A percentile compares a stretch with the other conserved stretches of the same genome.
Conservation (phyloP, 2,888 invertebrate genomes). For the Diaphora mendica region DNA sequence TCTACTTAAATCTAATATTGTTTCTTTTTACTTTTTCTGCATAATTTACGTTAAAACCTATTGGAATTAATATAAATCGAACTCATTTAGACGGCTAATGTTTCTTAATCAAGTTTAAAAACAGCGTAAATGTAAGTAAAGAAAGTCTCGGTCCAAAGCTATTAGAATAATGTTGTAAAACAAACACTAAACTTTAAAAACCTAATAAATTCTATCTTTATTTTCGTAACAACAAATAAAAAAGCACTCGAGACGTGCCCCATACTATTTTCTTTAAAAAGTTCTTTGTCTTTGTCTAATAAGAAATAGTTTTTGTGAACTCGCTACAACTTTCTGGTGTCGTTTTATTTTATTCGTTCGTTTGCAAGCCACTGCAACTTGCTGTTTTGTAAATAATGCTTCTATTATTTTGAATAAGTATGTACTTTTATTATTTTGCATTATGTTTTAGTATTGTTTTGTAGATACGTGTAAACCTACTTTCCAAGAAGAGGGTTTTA, state of each 20-base stretch:
- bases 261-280: slow-evolving; percentile 34
- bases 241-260: slow-evolving; percentile 34
- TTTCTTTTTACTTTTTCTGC: background rate
- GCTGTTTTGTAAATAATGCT: background rate
- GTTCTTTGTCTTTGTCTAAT: slow-evolving; percentile 46
- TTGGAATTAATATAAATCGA: background rate
- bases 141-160: background rate
- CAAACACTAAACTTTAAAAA: slow-evolving; percentile 12
- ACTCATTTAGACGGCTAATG: background rate
- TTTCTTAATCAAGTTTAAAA: background rate
- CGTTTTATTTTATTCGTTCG: slow-evolving; percentile 14
- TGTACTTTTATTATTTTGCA: background rate
- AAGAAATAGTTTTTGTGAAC: slow-evolving; percentile 46
- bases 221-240: slow-evolving; percentile 36
- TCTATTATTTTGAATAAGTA: background rate
- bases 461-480: no score
- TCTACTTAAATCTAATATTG: background rate
- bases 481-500: no score
- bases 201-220: slow-evolving; percentile 25
- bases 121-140: background rate
- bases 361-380: slow-evolving; percentile 8
- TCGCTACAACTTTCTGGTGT: slow-evolving; percentile 7
- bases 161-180: background rate
- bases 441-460: background rate
- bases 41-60: background rate